Evolutionary conservation across 2,113 vertebrate genomes (phyloP).

Genomic region (Oenanthe oenanthe): DNA sequence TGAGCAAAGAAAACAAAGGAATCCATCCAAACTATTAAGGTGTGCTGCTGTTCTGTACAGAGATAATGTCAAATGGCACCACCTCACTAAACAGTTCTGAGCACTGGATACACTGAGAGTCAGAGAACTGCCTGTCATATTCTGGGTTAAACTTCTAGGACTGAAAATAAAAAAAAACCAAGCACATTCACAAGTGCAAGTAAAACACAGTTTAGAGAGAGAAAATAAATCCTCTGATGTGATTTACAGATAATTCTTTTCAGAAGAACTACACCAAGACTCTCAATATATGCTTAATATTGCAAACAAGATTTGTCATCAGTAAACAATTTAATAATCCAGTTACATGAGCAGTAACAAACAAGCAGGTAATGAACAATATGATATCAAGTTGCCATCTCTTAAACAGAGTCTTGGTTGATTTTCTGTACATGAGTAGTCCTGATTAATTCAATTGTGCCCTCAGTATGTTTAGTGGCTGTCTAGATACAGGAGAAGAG

Average conservation of each 20-base stretch:
- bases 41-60: background rate
- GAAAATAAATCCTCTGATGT: background rate
- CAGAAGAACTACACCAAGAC: background rate
- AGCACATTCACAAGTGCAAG: background rate
- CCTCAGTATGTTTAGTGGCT: background rate
- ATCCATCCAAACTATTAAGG: background rate
- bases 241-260: background rate
- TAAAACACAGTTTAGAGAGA: background rate
- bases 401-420: background rate
- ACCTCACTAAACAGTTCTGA: background rate
- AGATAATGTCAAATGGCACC: background rate
- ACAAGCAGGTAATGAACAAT: constrained; percentile 15
- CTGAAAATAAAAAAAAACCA: background rate
- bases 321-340: constrained; percentile 26
- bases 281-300: background rate
- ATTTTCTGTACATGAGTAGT: constrained; percentile 15
- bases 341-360: constrained; percentile 4
- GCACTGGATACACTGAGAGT: background rate
- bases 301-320: background rate
- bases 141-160: background rate
- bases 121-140: background rate
- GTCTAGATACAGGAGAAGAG: constrained; percentile 3
- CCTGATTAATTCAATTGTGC: constrained; percentile 36
- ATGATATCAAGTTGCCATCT: constrained; percentile 45
- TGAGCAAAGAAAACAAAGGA: background rate